Percentiles rank a stretch among this genome's conserved stretches.
Conservation (phyloP, 2,888 invertebrate species). For the Clunio marinus region DNA sequence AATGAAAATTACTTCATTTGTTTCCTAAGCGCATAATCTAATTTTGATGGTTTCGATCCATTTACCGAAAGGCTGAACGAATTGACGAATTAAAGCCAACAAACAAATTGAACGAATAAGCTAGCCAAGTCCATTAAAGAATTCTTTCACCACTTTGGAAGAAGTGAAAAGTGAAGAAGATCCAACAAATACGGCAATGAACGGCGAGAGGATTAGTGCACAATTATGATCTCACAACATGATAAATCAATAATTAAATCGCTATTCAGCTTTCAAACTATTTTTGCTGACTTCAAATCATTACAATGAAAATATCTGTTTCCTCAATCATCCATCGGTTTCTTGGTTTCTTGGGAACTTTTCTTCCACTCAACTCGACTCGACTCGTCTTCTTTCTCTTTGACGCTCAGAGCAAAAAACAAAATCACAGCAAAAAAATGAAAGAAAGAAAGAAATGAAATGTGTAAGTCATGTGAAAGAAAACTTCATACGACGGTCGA, state of each 20-base stretch:
- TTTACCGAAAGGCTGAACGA: too few relatives aligned
- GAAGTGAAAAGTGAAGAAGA: too few relatives aligned
- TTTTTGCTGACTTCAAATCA: background rate
- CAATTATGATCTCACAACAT: too few relatives aligned
- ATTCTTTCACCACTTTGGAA: background rate
- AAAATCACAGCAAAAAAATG: background rate
- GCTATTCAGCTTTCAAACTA: constrained; percentile 3
- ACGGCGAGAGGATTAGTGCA: background rate
- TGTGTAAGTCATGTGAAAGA: constrained; percentile 33
- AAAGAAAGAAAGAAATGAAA: background rate
- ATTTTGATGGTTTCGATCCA: background rate
- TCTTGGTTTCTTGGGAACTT: constrained; percentile 30
- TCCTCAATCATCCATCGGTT: constrained; percentile 34
- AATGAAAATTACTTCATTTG: too few relatives aligned
- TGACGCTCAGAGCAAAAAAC: constrained; percentile 18
- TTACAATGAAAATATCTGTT: constrained; percentile 17
- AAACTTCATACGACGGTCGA: too few relatives aligned
- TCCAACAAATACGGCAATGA: too few relatives aligned
- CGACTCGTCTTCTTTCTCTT: background rate
- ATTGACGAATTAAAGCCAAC: too few relatives aligned
- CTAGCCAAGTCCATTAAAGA: too few relatives aligned
- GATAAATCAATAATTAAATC: constrained; percentile 31
- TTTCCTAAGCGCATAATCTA: background rate
- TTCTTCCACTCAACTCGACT: background rate
- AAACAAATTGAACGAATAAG: too few relatives aligned